phyloP scores from a whole-genome alignment of 2,888 invertebrate species.

The Drosophila quinaria region DNA sequence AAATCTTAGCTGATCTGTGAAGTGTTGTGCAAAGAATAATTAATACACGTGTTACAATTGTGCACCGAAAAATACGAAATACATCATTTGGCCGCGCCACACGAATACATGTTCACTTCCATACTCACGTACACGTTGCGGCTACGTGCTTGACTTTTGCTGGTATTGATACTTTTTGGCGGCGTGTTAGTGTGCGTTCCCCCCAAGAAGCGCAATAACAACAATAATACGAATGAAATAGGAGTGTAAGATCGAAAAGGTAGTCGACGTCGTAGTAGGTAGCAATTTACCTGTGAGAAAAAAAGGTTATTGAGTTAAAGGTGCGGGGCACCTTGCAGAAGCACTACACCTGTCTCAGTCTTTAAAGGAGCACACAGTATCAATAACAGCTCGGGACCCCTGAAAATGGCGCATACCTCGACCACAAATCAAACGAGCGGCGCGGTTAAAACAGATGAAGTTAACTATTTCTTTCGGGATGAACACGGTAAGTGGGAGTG shows the following conservation, averaged over 20 bases:
- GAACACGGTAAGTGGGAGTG: slow-evolving; percentile 82
- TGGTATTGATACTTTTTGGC: slow-evolving; percentile 56
- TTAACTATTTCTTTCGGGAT: slow-evolving; percentile 84
- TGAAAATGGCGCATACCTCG: slow-evolving; percentile 82
- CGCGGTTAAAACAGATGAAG: slow-evolving; percentile 82
- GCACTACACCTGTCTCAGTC: slow-evolving; percentile 53
- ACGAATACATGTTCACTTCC: slow-evolving; percentile 45
- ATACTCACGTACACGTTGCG: slow-evolving; percentile 35
- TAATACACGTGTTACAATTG: slow-evolving; percentile 66
- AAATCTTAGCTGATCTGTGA: slow-evolving; percentile 20
- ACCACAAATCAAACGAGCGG: slow-evolving; percentile 63
- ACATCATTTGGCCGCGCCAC: slow-evolving; percentile 54
- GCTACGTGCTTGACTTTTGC: slow-evolving; percentile 34
- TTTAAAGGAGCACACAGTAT: slow-evolving; percentile 31
- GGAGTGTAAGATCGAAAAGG: slow-evolving; percentile 6
- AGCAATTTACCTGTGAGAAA: slow-evolving; percentile 27
- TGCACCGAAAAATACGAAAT: slow-evolving; percentile 56
- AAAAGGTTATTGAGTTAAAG: slow-evolving; percentile 22
- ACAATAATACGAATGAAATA: slow-evolving; percentile 18
- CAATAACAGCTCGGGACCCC: slow-evolving; percentile 18
- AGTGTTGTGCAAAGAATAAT: slow-evolving; percentile 40
- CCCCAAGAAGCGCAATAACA: slow-evolving; percentile 32
- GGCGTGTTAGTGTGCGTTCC: slow-evolving; percentile 44
- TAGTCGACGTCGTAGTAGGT: slow-evolving; percentile 13
- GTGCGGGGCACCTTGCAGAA: slow-evolving; percentile 53